A percentile compares a stretch with the other conserved stretches of the same genome.
Evolutionary conservation across 2,113 vertebrate genomes (phyloP).

Genomic region (Lepus europaeus): DNA sequence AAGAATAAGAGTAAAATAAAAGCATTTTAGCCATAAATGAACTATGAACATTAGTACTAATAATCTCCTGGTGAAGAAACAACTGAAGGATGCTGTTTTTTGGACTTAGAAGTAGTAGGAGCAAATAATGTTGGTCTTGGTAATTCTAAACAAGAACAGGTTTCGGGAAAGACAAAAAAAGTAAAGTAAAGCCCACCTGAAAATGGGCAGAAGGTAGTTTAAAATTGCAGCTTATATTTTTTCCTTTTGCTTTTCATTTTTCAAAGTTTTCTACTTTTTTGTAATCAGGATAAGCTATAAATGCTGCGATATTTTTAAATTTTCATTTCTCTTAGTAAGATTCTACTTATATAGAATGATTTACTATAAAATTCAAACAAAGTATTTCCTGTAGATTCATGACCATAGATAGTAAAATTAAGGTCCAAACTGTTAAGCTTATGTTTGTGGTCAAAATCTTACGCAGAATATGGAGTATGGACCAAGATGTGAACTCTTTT

Average conservation of each 20-base stretch:
- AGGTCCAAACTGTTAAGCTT: neutral
- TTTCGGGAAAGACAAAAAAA: neutral
- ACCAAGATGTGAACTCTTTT: neutral
- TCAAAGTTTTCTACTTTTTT: neutral
- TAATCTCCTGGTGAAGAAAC: neutral
- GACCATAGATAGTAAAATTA: neutral
- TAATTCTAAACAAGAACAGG: neutral
- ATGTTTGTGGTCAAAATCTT: neutral
- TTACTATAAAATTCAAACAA: neutral
- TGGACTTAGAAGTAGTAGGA: neutral
- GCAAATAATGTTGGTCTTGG: slow-evolving; percentile 16
- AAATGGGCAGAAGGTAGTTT: neutral
- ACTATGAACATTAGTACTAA: neutral
- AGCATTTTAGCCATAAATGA: neutral
- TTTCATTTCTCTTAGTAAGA: neutral
- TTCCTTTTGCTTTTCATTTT: neutral
- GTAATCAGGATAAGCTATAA: neutral
- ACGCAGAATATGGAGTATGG: neutral
- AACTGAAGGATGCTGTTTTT: neutral
- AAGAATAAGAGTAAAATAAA: neutral
- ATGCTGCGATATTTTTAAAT: neutral
- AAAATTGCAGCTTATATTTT: neutral
- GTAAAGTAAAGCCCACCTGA: neutral
- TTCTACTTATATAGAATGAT: neutral
- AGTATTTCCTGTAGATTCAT: neutral